These are phyloP conservation scores for Alviniconcha strummeri DNA, from an alignment of 2,888 invertebrate species.

Conservation along the genomic window DNA sequence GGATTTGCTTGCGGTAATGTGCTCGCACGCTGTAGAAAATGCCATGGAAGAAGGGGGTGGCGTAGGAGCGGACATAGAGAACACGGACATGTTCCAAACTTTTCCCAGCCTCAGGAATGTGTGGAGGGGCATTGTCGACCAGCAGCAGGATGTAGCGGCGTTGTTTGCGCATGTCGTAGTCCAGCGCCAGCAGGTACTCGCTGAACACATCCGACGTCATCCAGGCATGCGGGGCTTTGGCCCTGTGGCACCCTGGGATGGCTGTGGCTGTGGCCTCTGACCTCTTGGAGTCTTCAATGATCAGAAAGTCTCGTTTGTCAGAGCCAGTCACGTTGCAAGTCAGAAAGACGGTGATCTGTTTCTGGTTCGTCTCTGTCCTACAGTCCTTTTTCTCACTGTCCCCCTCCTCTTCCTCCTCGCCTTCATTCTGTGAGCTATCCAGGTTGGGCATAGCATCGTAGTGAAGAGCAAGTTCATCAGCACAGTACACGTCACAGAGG, in stretches of 20 bases:
- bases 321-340: conserved; percentile 38
- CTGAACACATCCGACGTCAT: conserved; percentile 37
- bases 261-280: background rate
- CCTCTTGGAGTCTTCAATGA: conserved; percentile 36
- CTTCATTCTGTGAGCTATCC: conserved; percentile 11
- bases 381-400: background rate
- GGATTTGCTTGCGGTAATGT: conserved; percentile 31
- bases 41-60: conserved; percentile 32
- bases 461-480: conserved; percentile 28
- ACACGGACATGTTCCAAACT: conserved; percentile 34
- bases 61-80: conserved; percentile 28
- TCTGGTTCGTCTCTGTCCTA: background rate
- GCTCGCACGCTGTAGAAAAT: conserved; percentile 19
- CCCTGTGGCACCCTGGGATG: conserved; percentile 25
- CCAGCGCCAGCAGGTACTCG: conserved; percentile 29
- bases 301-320: conserved; percentile 35
- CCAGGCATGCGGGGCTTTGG: conserved; percentile 27
- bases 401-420: conserved; percentile 1
- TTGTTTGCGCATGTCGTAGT: conserved; percentile 30
- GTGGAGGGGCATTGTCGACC: conserved; percentile 34
- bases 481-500: conserved; percentile 31
- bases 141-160: conserved; percentile 31
- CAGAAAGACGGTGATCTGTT: conserved; percentile 36
- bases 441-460: conserved; percentile 28
- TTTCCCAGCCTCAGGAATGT: conserved; percentile 11